phyloP scores from a whole-genome alignment of 1,140 invertebrate genomes.

The Procambarus clarkii region DNA sequence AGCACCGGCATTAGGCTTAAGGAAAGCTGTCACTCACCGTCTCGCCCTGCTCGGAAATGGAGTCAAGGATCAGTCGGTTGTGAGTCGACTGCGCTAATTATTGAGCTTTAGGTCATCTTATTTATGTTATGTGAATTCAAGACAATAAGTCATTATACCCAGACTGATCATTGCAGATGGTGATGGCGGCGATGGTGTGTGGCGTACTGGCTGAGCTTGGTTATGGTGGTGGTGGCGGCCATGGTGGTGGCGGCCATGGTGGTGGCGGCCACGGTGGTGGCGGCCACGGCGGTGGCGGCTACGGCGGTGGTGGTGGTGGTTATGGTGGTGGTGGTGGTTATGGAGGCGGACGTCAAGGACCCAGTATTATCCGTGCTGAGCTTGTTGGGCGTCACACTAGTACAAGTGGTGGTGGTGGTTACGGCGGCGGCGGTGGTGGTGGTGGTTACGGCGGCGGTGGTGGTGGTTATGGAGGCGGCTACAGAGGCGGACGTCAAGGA shows the following conservation, averaged over 20 bases:
- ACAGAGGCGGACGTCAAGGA: background rate
- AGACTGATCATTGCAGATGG: background rate
- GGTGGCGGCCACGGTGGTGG: background rate
- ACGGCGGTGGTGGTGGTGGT: background rate
- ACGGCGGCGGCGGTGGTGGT: background rate
- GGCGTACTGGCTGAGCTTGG: background rate
- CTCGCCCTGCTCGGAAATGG: too few species aligned
- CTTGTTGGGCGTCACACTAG: conserved; percentile 14
- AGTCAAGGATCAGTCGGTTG: too few species aligned
- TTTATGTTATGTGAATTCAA: too few species aligned
- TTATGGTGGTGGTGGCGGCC: background rate
- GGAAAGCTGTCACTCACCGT: too few species aligned
- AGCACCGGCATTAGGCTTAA: too few species aligned
- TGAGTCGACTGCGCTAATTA: too few species aligned
- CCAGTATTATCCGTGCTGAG: background rate
- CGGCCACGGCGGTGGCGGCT: background rate
- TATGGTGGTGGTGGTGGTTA: background rate
- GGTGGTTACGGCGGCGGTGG: conserved; percentile 7
- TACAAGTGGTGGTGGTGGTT: conserved; percentile 22
- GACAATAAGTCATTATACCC: too few species aligned
- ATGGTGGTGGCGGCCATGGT: background rate
- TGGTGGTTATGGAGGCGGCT: background rate
- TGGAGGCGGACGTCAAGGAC: background rate
- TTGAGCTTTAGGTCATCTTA: too few species aligned
- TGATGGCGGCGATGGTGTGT: background rate